Conservation (phyloP, 2,888 invertebrate genomes). For the Hirtodrosophila histrioides region DNA sequence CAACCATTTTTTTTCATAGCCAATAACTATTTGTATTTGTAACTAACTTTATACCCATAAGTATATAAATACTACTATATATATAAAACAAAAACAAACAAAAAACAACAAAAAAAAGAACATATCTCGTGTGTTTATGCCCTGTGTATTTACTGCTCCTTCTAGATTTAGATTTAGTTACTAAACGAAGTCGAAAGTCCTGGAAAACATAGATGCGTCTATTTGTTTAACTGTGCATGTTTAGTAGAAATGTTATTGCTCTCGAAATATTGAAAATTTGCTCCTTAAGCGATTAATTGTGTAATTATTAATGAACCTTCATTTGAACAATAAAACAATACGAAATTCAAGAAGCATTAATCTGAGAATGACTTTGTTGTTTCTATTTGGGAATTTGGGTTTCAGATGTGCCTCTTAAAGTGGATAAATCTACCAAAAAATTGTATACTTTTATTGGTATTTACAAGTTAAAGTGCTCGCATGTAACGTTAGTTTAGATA, state of each 20-base stretch:
- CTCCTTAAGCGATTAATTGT: constrained; percentile 65
- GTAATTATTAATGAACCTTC: constrained; percentile 51
- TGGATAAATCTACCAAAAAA: too few relatives aligned
- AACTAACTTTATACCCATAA: constrained; percentile 47
- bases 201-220: constrained; percentile 3
- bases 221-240: constrained; percentile 22
- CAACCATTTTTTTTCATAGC: constrained; percentile 66
- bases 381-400: background rate
- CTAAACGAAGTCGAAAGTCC: constrained; percentile 21
- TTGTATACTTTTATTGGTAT: too few relatives aligned
- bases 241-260: constrained; percentile 70
- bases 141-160: constrained; percentile 16
- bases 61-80: constrained; percentile 29
- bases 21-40: constrained; percentile 64
- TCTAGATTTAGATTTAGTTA: constrained; percentile 9
- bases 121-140: constrained; percentile 46
- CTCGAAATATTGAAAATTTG: constrained; percentile 49
- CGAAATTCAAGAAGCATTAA: constrained; percentile 11
- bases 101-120: constrained; percentile 14
- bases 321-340: constrained; percentile 51
- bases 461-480: too few relatives aligned
- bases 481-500: too few relatives aligned
- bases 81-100: constrained; percentile 8
- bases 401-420: too few relatives aligned
- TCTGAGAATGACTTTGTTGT: constrained; percentile 7